Base-by-base conservation (phyloP, 2,797 vertebrate species). In the Sebastes jordani region DNA sequence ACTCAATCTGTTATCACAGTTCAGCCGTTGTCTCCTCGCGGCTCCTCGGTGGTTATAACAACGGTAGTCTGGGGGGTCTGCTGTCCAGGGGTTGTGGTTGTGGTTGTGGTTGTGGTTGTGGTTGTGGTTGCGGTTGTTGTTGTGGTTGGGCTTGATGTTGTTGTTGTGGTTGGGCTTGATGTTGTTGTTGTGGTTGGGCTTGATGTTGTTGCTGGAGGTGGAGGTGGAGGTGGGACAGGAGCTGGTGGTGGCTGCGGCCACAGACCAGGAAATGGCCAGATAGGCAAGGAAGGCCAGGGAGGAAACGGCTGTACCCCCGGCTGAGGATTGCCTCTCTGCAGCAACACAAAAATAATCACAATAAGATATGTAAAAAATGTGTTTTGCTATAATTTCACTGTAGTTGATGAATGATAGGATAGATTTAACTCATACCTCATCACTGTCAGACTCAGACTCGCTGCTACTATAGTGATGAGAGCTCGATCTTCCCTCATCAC, bases 401-500 rank as follows among this genome's bases (percentile, higher is more conserved):
- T 23, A 20, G 4, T 11, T 59, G 7, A 73, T 32, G 55, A 36
- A 42, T 34, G 8, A 22, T 62, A 30, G 10, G 11, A 34, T 25
- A 29, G 0, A 42, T 68, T 61, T 1, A 0, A 29, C 29, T 58
- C 80, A 84, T 87, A 95, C 93, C 94, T 95, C 93, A 71, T 83
- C 8, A 63, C 94, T 95, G 42, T 75, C 61, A 71, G 94, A 95
- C 11, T 81, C 87, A 36, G 34, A 36, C 36, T 36, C 36, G 36
- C 36, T 36, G 73, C 92, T 91, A 83, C 91, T 87, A 11, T 1
- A 77, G 23, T 9, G 56, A 65, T 66, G 34, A 61, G 20, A 68
- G 54, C 25, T 46, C 5, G 1, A 18, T 49, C 80, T 76, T 70
- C 84, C 84, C 90, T 93, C 90, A 70, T 87, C 34, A 67, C 93